Base-by-base conservation (phyloP, 1,140 invertebrate species). In the Brachionus plicatilis region DNA sequence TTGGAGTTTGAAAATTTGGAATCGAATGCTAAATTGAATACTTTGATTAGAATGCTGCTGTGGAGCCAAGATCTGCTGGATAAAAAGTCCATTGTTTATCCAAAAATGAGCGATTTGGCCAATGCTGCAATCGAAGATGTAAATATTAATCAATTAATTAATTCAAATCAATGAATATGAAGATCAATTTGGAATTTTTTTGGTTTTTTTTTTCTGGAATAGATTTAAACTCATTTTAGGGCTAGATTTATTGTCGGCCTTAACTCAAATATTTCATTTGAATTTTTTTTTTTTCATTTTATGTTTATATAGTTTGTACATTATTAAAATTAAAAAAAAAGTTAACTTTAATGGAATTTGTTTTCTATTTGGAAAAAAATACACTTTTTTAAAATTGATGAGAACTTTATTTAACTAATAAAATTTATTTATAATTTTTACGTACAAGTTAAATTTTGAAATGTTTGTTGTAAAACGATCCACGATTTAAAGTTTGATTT, bases 51-150 rank as follows among this genome's bases (percentile, higher is more conserved):
- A 89, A 92, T 98, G 88, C 94, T 98, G 86, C 90, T 97, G 5
- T 98, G 96, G 96, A 94, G 95, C 1, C 96, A 98, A 89, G 94
- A 95, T 85, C 95, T 98, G 88, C 90, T 98, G 1, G 95, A 96
- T 88, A 96, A 94, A 87, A 96, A 96, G 87, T 95, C 95, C 90
- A 93, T 91, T 14, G 95, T 94, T 89, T 97, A 95, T 88, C 94
- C 95, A 1, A 95, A 95, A 90, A 95, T 97, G 94, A 94, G 93
- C 14, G 94, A 96, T 87, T 90, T 96, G 20, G 93, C 94, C 17
- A 93, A 92, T 86, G 94, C 94, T 20, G 93, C 92, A 0, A 93
- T 96, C 87, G 79, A 65, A 43, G 85, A 83, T 60, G 72, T 76
- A 76, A 76, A 76, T 76, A 50, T 76, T 14, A 76, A 76, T 76